A percentile compares a stretch with the other conserved stretches of the same genome.
Conservation (phyloP, 2,113 vertebrate genomes). For the Scopus umbretta region DNA sequence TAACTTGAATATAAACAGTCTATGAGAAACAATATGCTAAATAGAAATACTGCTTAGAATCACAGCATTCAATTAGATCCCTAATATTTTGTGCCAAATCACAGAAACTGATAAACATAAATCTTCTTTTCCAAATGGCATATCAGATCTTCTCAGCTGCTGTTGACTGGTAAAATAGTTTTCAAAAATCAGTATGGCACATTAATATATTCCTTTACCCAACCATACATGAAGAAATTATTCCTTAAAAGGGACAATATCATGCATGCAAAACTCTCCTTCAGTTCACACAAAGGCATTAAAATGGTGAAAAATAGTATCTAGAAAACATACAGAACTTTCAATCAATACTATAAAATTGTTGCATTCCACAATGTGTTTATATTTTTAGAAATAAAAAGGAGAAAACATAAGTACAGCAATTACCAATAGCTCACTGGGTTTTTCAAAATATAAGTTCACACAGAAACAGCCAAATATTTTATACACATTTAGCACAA, state of each 20-base stretch:
- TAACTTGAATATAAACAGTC: background rate
- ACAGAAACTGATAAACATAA: background rate
- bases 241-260: background rate
- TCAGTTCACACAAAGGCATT: background rate
- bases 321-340: background rate
- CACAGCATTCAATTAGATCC: background rate
- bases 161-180: background rate
- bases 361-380: background rate
- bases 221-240: background rate
- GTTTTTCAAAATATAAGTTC: background rate
- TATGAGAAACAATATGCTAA: background rate
- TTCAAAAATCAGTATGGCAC: background rate
- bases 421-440: background rate
- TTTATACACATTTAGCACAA: background rate
- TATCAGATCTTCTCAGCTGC: background rate
- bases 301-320: background rate
- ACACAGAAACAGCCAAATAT: background rate
- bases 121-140: background rate
- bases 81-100: background rate
- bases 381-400: background rate
- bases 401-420: background rate
- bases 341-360: background rate
- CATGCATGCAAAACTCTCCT: background rate
- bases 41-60: background rate
- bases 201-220: background rate